Percentiles rank a stretch among this genome's conserved stretches.
These are phyloP conservation scores for Crotalus helleri DNA, from an alignment of 2,113 vertebrate species.

Conservation along the genomic window DNA sequence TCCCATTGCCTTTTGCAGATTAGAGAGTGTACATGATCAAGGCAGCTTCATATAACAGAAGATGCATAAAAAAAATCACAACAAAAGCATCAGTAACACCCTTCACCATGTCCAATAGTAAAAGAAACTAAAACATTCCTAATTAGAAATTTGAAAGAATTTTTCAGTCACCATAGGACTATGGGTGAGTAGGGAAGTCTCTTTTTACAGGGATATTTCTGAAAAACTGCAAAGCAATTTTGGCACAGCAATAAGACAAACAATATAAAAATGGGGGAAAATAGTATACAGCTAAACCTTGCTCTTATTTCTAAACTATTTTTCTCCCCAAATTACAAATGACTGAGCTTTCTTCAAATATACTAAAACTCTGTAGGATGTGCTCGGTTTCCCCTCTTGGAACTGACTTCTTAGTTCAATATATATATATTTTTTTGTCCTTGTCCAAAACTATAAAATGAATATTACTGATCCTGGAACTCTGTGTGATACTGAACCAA, in stretches of 20 bases:
- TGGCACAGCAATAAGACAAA: neutral
- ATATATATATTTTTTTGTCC: neutral
- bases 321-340: neutral
- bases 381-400: neutral
- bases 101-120: neutral
- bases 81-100: neutral
- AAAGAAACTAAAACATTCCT: neutral
- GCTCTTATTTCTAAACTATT: neutral
- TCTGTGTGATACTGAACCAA: neutral
- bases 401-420: neutral
- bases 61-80: neutral
- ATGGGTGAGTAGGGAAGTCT: neutral
- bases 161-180: neutral
- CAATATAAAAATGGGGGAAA: neutral
- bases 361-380: neutral
- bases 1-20: neutral
- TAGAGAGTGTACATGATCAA: neutral
- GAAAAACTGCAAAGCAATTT: neutral
- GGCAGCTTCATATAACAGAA: neutral
- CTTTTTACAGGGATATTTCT: neutral
- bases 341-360: neutral
- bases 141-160: neutral
- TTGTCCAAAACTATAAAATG: neutral
- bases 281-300: neutral
- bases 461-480: accelerated